Evolutionary conservation across 2,113 vertebrate species (phyloP).

Genomic region (Ophthalmolycus amberensis): DNA sequence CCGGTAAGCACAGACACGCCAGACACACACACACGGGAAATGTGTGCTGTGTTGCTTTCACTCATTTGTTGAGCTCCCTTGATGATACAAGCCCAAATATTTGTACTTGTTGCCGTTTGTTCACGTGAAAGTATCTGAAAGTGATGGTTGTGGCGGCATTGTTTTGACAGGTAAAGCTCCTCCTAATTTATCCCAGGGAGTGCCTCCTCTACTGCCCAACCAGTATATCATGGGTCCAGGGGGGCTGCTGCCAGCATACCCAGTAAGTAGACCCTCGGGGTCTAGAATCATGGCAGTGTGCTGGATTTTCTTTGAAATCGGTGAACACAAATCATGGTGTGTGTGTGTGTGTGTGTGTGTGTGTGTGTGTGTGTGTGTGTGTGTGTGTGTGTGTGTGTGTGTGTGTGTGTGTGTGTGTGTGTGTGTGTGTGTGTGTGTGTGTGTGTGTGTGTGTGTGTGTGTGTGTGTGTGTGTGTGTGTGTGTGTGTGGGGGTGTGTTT

Average conservation of each 20-base stretch:
- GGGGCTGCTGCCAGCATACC: conserved; percentile 96
- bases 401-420: too few species aligned
- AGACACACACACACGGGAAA: not conserved
- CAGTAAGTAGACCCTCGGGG: conserved; percentile 83
- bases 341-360: too few species aligned
- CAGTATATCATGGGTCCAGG: conserved; percentile 99
- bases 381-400: too few species aligned
- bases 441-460: too few species aligned
- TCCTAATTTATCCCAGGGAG: conserved; percentile 94
- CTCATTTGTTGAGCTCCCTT: not conserved
- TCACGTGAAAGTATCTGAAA: not conserved
- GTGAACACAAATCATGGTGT: not conserved
- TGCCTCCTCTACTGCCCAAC: conserved; percentile 94
- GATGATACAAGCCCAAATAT: not conserved
- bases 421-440: too few species aligned
- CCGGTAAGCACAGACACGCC: conserved; percentile 70
- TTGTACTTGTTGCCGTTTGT: not conserved
- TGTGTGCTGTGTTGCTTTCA: not conserved
- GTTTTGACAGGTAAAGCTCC: conserved; percentile 91
- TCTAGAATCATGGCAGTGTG: not conserved
- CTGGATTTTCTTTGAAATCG: not conserved
- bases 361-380: too few species aligned
- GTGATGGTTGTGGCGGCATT: conserved; percentile 5
- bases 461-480: too few species aligned
- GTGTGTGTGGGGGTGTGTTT: too few species aligned